Percentiles rank a stretch among this genome's conserved stretches.
These are phyloP conservation scores for Etheostoma perlongum DNA, from an alignment of 2,797 vertebrate species.

Conservation along the genomic window DNA sequence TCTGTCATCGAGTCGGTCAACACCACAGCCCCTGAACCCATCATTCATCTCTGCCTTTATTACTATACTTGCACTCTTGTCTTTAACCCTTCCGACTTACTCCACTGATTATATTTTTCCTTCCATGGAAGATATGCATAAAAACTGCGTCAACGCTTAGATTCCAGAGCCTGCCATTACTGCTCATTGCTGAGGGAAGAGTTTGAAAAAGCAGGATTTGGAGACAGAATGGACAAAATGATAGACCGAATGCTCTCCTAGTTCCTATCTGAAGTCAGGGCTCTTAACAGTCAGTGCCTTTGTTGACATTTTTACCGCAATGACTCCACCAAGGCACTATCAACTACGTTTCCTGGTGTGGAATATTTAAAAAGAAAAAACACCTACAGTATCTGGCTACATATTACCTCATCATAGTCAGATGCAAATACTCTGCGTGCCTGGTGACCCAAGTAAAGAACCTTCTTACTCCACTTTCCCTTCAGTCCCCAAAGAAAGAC, in stretches of 20 bases:
- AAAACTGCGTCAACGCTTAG: constrained; percentile 23
- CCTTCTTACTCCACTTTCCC: constrained; percentile 23
- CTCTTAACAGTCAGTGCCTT: constrained; percentile 22
- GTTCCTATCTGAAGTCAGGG: constrained; percentile 15
- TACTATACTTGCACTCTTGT: constrained; percentile 64
- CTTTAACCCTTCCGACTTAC: constrained; percentile 62
- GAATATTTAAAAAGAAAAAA: constrained; percentile 39
- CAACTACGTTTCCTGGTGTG: constrained; percentile 34
- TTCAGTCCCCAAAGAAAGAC: constrained; percentile 19
- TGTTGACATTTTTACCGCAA: constrained; percentile 33
- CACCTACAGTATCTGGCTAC: constrained; percentile 38
- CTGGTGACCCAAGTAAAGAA: constrained; percentile 17
- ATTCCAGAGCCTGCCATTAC: constrained; percentile 22
- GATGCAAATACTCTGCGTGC: constrained; percentile 26
- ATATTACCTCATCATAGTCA: constrained; percentile 39
- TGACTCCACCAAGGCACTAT: constrained; percentile 27
- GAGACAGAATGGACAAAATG: constrained; percentile 17
- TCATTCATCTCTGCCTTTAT: constrained; percentile 79
- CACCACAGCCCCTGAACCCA: constrained; percentile 72
- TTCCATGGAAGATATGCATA: constrained; percentile 40
- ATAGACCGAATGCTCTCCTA: constrained; percentile 1
- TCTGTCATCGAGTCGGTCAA: constrained; percentile 77
- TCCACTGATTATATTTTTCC: constrained; percentile 43
- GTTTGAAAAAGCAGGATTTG: constrained; percentile 27
- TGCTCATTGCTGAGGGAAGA: background rate